Evolutionary conservation across 1,140 invertebrate species (phyloP).

Genomic region (Sarcophaga peregrina): DNA sequence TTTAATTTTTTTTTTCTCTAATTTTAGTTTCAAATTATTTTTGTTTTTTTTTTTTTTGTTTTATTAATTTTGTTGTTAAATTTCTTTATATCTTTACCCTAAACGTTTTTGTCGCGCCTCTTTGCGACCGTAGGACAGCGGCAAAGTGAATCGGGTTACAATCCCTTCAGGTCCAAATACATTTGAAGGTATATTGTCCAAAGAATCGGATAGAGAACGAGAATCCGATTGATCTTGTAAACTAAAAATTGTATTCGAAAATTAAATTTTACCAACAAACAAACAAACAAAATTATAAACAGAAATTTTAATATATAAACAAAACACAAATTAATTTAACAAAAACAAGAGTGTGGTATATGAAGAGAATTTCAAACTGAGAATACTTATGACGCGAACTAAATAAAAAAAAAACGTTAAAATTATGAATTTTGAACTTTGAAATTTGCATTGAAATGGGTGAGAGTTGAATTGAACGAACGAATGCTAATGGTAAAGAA

Average conservation of each 20-base stretch:
- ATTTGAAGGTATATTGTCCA: slow-evolving; percentile 67
- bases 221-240: slow-evolving; percentile 67
- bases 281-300: slow-evolving; percentile 13
- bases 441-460: too few species aligned
- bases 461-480: too few species aligned
- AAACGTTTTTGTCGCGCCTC: slow-evolving; percentile 73
- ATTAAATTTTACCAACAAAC: background rate
- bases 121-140: slow-evolving; percentile 72
- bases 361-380: too few species aligned
- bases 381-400: too few species aligned
- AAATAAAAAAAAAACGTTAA: too few species aligned
- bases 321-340: background rate
- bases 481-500: too few species aligned
- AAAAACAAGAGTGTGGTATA: background rate
- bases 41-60: slow-evolving; percentile 38
- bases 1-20: background rate
- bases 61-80: background rate
- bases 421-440: too few species aligned
- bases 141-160: slow-evolving; percentile 71
- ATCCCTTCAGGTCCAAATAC: slow-evolving; percentile 67
- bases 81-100: slow-evolving; percentile 66
- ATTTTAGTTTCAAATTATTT: background rate
- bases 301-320: background rate
- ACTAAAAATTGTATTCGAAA: slow-evolving; percentile 54
- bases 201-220: slow-evolving; percentile 66